Base-by-base conservation (phyloP, 2,888 invertebrate species). In the Tetragonula carbonaria region DNA sequence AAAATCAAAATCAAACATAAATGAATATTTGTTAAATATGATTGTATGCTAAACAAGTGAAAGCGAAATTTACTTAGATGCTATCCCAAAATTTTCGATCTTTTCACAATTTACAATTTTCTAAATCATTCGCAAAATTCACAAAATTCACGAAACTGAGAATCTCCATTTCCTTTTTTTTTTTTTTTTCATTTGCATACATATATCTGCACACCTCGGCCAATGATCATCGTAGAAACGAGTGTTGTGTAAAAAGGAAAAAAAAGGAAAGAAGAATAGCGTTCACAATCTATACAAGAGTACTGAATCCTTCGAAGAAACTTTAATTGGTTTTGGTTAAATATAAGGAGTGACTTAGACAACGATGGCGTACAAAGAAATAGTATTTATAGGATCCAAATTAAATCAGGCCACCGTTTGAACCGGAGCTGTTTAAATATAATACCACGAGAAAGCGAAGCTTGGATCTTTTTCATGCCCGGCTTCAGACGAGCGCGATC, bases 361-460 rank as follows among this genome's bases (percentile, higher is more conserved):
- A 82, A 73, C 66, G 72, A 84, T 82, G 78, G 78, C 51, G 33
- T 76, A 76, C 83, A 76, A 84, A 79, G 85, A 66, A 84, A 80
- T n/a, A 79, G 85, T 85, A 84, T 85, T 85, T 84, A 85, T 85
- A 85, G 85, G 76, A 76, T 84, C 76, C 59, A 85, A 85, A 85
- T 85, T 84, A 80, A 85, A 85, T 84, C 79, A 77, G 79, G 85
- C 76, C 80, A 65, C 59, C 75, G 84, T 85, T 45, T 70, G 76
- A 85, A 77, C 80, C 76, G 84, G 76, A 71, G 85, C 75, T 85
- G 76, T 84, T 79, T 84, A 85, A 80, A 85, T 85, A 84, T 85
- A 83, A 85, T 85, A 70, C 82, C 63, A 55, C 74, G 72, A n/a
- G 83, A 66, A 74, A 85, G 45, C 57, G 45, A n/a, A 73, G 23